Base-by-base conservation (phyloP, 2,888 invertebrate species). In the Rhamnusium bicolor region DNA sequence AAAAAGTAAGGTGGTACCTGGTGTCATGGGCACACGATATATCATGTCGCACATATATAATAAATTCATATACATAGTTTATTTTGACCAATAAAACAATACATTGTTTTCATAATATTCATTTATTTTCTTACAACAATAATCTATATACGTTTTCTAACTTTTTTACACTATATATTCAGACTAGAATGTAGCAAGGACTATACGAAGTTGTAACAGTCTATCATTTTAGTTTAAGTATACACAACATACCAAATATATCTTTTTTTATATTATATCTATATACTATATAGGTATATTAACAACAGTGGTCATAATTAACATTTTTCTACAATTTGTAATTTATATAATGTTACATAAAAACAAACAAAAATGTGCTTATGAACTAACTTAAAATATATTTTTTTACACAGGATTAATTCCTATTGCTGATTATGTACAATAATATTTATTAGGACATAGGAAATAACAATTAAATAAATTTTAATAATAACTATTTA, bases 211-310 rank as follows among this genome's bases (percentile, higher is more conserved):
- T 71, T 65, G 27, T 71, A 84, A 84, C 84, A 84, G 84, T 85
- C 83, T 84, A 83, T 84, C 80, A 80, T 73, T 73, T 75, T 79
- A 70, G 71, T 68, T 74, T 78, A 69, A 76, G 74, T 81, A 79
- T 82, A 81, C 73, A 79, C 79, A 81, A 74, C 74, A 77, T 82
- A 82, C 80, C 77, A 81, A 82, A 81, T 82, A 81, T 82, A 80
- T 49, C 69, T 75, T 72, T 75, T 72, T 58, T 56, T 72, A 74
- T 74, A 68, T 49, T 51, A 14, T 32, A 65, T n/a, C 53, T 65
- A 65, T 53, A 65, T 16, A 40, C 53, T 65, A 65, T 65, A 63
- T 49, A 63, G 3, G 14, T 56, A 51, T 51, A 32, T 65, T 53
- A 53, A 65, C 53, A 65, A 65, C 53, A 65, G 53, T 65, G 65